Evolutionary conservation across 2,888 invertebrate genomes (phyloP).

Genomic region (Sphaerophoria rueppellii): DNA sequence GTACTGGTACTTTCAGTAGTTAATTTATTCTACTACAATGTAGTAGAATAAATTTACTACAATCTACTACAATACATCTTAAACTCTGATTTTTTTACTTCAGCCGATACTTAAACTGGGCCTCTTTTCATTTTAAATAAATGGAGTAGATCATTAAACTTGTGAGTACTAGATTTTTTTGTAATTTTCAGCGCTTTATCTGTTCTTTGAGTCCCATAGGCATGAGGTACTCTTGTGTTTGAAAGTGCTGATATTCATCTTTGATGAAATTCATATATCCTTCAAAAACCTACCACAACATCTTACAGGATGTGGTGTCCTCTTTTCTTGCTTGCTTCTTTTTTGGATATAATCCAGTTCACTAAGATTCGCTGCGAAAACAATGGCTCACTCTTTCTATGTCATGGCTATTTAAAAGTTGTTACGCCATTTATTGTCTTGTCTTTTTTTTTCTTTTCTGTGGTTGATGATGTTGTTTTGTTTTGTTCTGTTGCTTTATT

Average conservation of each 20-base stretch:
- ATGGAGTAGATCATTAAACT: neutral
- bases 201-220: too few species aligned
- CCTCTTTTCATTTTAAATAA: too few species aligned
- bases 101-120: too few species aligned
- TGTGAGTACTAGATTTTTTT: neutral
- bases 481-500: neutral
- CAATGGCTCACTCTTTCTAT: slow-evolving; percentile 53
- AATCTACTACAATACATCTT: too few species aligned
- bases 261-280: neutral
- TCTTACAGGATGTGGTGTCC: slow-evolving; percentile 34
- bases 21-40: too few species aligned
- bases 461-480: neutral
- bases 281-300: slow-evolving; percentile 11
- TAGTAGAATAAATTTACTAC: too few species aligned
- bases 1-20: too few species aligned
- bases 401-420: slow-evolving; percentile 64
- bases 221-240: too few species aligned
- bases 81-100: too few species aligned
- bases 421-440: slow-evolving; percentile 66
- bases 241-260: too few species aligned
- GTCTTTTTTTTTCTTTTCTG: neutral
- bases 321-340: slow-evolving; percentile 12
- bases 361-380: slow-evolving; percentile 40
- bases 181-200: too few species aligned
- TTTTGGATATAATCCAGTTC: slow-evolving; percentile 68